These are phyloP conservation scores for Ispidina lecontei DNA, from an alignment of 2,797 vertebrate genomes.

Conservation along the genomic window DNA sequence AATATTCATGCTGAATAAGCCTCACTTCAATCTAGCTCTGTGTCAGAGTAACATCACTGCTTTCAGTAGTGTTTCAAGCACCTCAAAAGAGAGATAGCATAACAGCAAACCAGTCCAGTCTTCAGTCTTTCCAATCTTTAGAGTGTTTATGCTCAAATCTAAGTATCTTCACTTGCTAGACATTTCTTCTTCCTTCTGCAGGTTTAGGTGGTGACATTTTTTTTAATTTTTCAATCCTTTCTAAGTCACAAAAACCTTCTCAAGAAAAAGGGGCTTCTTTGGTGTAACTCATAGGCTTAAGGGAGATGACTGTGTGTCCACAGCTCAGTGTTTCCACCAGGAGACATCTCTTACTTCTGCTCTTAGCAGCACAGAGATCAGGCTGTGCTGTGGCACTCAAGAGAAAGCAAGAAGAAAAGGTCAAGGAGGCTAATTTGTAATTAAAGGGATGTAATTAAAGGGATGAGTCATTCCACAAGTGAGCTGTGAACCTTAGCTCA, in stretches of 20 bases:
- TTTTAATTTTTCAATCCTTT: not conserved
- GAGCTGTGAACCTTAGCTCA: slow-evolving; percentile 11
- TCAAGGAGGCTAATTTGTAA: slow-evolving; percentile 61
- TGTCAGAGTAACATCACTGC: not conserved
- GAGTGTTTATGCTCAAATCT: not conserved
- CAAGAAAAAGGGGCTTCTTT: not conserved
- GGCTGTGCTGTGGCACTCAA: not conserved
- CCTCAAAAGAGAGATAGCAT: not conserved
- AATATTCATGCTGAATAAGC: not conserved
- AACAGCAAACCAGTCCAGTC: not conserved
- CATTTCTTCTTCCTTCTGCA: not conserved
- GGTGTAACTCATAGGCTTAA: not conserved
- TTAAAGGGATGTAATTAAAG: slow-evolving; percentile 56
- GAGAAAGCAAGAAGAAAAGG: slow-evolving; percentile 37
- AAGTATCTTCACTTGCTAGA: not conserved
- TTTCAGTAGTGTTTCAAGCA: not conserved
- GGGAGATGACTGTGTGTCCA: not conserved
- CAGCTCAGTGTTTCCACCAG: not conserved
- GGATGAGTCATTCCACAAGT: slow-evolving; percentile 46
- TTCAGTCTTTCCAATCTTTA: not conserved
- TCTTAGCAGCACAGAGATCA: not conserved
- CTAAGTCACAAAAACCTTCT: not conserved
- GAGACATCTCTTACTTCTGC: not conserved
- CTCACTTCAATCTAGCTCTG: not conserved
- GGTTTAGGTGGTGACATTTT: not conserved